A percentile compares a stretch with the other conserved stretches of the same genome.
Conservation (phyloP, 2,113 vertebrate species). For the Fulica atra region DNA sequence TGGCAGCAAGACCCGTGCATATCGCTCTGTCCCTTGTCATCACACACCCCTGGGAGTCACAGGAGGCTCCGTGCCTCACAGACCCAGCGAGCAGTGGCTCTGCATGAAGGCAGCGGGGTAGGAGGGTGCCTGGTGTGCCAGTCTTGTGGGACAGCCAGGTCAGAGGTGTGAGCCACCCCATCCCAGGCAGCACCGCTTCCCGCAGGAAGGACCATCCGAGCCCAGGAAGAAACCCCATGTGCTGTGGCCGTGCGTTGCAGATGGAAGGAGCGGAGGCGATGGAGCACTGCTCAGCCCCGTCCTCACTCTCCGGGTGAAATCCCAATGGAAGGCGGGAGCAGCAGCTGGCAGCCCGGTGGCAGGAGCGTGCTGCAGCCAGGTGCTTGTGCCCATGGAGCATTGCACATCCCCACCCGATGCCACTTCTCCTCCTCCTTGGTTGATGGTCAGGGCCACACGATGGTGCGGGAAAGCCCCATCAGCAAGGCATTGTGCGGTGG, state of each 20-base stretch:
- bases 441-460: not conserved
- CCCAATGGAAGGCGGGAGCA: not conserved
- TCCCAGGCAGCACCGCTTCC: fast-evolving
- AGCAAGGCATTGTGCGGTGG: not conserved
- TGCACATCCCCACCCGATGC: fast-evolving
- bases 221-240: fast-evolving
- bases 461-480: fast-evolving
- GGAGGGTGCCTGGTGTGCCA: fast-evolving
- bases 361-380: fast-evolving
- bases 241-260: fast-evolving
- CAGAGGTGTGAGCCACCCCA: not conserved
- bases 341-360: not conserved
- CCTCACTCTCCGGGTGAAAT: not conserved
- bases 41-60: not conserved
- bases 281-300: fast-evolving
- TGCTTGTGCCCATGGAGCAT: fast-evolving
- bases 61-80: fast-evolving
- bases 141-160: not conserved
- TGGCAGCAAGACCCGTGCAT: not conserved
- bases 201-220: not conserved
- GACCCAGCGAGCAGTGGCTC: fast-evolving
- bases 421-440: not conserved
- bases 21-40: fast-evolving
- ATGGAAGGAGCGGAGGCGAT: fast-evolving
- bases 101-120: fast-evolving